Conservation (phyloP, 2,888 invertebrate genomes). For the Blomia tropicalis region DNA sequence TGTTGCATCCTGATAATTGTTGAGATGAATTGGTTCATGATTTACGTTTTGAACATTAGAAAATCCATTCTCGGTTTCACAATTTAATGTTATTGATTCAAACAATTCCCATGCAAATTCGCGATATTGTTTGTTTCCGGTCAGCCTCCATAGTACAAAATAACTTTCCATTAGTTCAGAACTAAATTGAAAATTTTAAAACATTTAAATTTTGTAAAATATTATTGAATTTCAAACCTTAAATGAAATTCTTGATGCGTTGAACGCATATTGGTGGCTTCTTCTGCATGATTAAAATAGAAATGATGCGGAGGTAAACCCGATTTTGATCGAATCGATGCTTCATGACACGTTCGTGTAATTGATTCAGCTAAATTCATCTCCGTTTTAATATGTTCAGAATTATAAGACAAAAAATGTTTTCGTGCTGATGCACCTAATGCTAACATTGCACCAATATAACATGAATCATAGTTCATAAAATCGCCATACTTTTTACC, state of each 20-base stretch:
- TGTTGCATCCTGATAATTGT: constrained; percentile 98
- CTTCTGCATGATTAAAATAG: neutral
- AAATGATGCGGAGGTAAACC: constrained; percentile 2
- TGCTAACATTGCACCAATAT: constrained; percentile 85
- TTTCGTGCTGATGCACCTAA: constrained; percentile 65
- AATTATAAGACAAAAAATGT: constrained; percentile 40
- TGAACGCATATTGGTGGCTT: neutral
- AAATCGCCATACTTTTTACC: constrained; percentile 84
- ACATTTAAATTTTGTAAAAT: too few relatives aligned
- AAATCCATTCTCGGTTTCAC: constrained; percentile 78
- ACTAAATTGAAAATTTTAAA: constrained; percentile 39
- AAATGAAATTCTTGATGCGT: neutral
- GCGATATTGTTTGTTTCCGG: constrained; percentile 85
- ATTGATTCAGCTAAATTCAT: constrained; percentile 76
- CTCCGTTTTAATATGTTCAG: constrained; percentile 39
- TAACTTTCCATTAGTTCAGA: constrained; percentile 94
- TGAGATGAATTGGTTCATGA: constrained; percentile 50
- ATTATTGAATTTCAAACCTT: too few relatives aligned
- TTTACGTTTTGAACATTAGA: constrained; percentile 73
- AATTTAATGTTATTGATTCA: constrained; percentile 78
- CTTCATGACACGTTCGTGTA: constrained; percentile 91
- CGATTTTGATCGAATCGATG: constrained; percentile 34
- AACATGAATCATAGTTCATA: constrained; percentile 93
- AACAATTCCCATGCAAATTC: constrained; percentile 99
- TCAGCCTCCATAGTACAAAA: constrained; percentile 89